Evolutionary conservation across 1,140 invertebrate species (phyloP), one percentile per base, ranked within the genome.

Genomic region (Leptinotarsa undecemlineata): DNA sequence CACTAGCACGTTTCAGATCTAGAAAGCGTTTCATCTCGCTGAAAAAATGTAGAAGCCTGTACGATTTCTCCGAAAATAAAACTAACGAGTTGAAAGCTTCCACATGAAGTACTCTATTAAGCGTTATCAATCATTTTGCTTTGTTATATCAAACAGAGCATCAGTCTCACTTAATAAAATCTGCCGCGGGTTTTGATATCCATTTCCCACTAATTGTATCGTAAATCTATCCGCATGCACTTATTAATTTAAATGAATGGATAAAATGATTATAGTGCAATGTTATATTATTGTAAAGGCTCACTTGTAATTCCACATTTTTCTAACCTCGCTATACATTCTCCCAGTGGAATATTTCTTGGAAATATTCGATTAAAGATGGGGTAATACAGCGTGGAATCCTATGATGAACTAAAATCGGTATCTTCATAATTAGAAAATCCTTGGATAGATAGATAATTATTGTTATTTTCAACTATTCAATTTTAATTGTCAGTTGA

Each of bases 71-170:
- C 51, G n/a, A 19, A 33, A 57, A 19, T 19, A 57, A 57, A 57
- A 57, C n/a, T 17, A 57, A 57, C 15, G n/a, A 57, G 33, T 42
- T 42, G 51, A 57, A 57, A 17, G 51, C 51, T 19, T 19, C 51
- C n/a, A 57, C n/a, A 57, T 57, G 13, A 19, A 19, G n/a, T 6
- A 19, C 51, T 57, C 51, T 19, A 57, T 57, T 57, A 19, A 57
- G 51, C n/a, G 51, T 57, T 57, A 57, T 57, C 51, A 57, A 57
- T 57, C 51, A 57, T 57, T 57, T 57, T 57, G 51, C 51, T 57
- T 15, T 57, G 15, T 19, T 15, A 57, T 57, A 57, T 57, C 51
- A 57, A 57, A 17, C 51, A 17, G 51, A 57, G n/a, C 51, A 57
- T 57, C 51, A 57, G 51, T 19, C n/a, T 19, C 51, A 57, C n/a